Percentiles rank a stretch among this genome's conserved stretches.
Conservation (phyloP, 2,113 vertebrate species). For the Eleginops maclovinus region DNA sequence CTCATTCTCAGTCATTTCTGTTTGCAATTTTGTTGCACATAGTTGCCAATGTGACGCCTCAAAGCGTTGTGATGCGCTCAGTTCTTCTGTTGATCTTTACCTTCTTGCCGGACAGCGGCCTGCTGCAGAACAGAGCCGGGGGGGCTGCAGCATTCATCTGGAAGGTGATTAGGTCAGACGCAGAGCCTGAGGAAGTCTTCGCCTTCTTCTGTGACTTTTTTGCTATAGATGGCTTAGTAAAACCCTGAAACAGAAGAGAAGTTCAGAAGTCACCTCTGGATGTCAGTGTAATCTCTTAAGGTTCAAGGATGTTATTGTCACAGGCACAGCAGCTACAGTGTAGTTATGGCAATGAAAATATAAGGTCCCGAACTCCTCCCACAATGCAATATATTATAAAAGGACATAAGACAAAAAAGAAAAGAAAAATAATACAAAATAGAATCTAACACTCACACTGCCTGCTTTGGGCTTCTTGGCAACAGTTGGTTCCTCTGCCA, state of each 20-base stretch:
- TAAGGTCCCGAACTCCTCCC: too few species aligned
- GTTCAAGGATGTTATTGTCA: too few species aligned
- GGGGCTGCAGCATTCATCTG: constrained; percentile 76
- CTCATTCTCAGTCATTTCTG: too few species aligned
- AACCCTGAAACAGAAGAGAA: constrained; percentile 32
- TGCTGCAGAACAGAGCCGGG: constrained; percentile 84
- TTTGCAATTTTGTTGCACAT: too few species aligned
- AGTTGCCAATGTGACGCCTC: too few species aligned
- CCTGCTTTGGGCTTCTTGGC: constrained; percentile 18
- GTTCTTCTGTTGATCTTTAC: constrained; percentile 10
- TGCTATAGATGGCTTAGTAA: neutral
- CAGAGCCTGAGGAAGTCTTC: neutral
- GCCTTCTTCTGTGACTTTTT: constrained; percentile 54
- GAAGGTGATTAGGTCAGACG: constrained; percentile 84
- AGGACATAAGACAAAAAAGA: too few species aligned
- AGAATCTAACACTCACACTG: too few species aligned
- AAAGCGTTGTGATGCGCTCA: too few species aligned
- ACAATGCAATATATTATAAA: too few species aligned
- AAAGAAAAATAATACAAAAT: too few species aligned
- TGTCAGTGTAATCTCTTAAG: neutral
- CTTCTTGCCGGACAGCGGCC: constrained; percentile 66
- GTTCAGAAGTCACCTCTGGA: neutral
- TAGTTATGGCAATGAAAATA: too few species aligned
- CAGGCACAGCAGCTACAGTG: too few species aligned
- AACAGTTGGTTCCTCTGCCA: neutral